These are phyloP conservation scores for Drosophila ogumai DNA, from an alignment of 1,140 invertebrate species.

Conservation along the genomic window DNA sequence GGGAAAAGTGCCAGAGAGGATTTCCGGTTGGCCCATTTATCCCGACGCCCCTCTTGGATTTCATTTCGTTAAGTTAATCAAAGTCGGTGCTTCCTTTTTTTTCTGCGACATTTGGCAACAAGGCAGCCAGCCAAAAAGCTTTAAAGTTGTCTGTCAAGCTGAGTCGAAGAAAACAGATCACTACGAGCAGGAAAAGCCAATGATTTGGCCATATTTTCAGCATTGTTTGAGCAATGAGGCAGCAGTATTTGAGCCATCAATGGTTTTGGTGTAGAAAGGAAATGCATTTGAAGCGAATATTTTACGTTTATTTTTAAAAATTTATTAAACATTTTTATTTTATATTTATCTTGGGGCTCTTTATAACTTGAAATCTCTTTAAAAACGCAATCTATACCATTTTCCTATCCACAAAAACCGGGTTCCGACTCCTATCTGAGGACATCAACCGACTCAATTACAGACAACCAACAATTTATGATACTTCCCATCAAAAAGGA, in stretches of 20 bases:
- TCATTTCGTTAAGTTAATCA: conserved; percentile 44
- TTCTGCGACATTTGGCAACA: conserved; percentile 25
- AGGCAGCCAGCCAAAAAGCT: conserved; percentile 20
- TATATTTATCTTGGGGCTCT: background rate
- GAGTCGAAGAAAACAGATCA: conserved; percentile 32
- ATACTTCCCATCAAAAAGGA: conserved; percentile 3
- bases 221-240: background rate
- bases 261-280: background rate
- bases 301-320: background rate
- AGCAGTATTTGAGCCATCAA: background rate
- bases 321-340: background rate
- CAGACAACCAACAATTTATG: conserved; percentile 24
- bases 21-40: conserved; percentile 29
- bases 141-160: conserved; percentile 13
- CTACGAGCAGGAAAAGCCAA: conserved; percentile 6
- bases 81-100: conserved; percentile 22
- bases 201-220: conserved; percentile 23
- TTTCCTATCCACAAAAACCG: background rate
- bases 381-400: background rate
- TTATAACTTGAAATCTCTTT: background rate
- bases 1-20: conserved; percentile 20
- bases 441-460: conserved; percentile 16
- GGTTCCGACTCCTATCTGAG: background rate
- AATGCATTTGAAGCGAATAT: background rate
- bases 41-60: conserved; percentile 1